Evolutionary conservation across 2,888 invertebrate genomes (phyloP).

Genomic region (Augiades crinisus): DNA sequence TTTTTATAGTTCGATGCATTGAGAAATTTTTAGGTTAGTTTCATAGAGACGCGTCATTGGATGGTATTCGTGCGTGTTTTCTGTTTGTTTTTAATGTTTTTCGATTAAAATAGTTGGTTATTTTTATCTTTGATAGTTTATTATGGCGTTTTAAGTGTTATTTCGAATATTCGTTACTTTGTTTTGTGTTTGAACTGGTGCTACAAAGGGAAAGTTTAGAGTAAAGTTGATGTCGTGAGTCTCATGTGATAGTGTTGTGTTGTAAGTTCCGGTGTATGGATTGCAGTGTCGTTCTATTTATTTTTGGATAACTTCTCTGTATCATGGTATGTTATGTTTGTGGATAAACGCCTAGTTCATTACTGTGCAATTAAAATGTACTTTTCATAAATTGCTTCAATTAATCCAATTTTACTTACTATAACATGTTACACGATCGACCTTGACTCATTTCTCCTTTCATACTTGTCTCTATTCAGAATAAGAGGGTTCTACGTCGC

Average conservation of each 20-base stretch:
- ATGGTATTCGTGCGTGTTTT: conserved; percentile 37
- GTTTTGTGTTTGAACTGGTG: conserved; percentile 18
- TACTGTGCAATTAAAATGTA: too few relatives aligned
- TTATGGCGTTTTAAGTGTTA: conserved; percentile 31
- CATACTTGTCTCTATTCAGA: too few relatives aligned
- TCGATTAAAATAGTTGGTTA: conserved; percentile 21
- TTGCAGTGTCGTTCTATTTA: conserved; percentile 16
- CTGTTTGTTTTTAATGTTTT: conserved; percentile 35
- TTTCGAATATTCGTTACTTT: conserved; percentile 27
- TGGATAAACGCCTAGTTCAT: too few relatives aligned
- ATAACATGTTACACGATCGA: too few relatives aligned
- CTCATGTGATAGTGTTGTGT: conserved; percentile 20
- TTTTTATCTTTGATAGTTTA: conserved; percentile 32
- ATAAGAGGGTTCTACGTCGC: too few relatives aligned
- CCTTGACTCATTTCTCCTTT: too few relatives aligned
- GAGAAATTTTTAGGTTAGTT: conserved; percentile 71
- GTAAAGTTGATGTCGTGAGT: too few relatives aligned
- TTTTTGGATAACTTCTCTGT: neutral
- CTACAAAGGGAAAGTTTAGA: conserved; percentile 23
- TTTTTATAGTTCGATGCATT: conserved; percentile 57
- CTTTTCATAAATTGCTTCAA: too few relatives aligned
- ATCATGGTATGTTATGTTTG: conserved; percentile 10
- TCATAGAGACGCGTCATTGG: conserved; percentile 48
- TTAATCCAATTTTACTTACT: too few relatives aligned
- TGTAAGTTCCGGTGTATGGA: conserved; percentile 4